Evolutionary conservation across 1,140 invertebrate genomes (phyloP), one percentile per base, ranked within the genome.

Genomic region (Battus philenor): DNA sequence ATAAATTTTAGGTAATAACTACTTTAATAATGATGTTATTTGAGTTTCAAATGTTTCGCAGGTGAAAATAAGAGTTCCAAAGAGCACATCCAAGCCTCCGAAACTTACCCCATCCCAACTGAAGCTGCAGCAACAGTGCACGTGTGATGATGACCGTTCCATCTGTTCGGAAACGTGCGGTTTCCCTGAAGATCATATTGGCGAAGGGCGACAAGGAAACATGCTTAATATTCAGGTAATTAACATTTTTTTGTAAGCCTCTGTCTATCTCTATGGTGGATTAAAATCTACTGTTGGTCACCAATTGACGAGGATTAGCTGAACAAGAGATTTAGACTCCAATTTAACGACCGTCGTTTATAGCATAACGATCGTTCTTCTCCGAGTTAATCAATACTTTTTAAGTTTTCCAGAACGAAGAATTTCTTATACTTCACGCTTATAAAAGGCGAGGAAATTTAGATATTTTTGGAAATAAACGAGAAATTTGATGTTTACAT

Each of bases 51-150:
- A 5, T 47, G 9, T 51, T 7, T 41, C 56, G 1, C 33, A 83
- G 79, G 69, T 83, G 1, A 84, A 84, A 54, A 84, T 84, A 41
- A 59, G 78, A 17, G 74, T 84, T 5, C 80, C 80, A 1, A 84
- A 84, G 36, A 80, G 74, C 34, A 82, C 74, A 0, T 65, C 57
- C 0, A 84, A 84, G 17, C 70, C 76, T 0, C 68, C 70, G 1
- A 80, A 75, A 38, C 48, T 84, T 34, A 73, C 74, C 2, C 62
- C 78, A 1, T 80, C 80, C 0, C 80, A 84, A 20, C 6, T 76
- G 16, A 79, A 76, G 41, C 45, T 82, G 7, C 70, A 79, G 22
- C 72, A 74, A 34, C 65, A 67, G 11, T 84, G 80, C 22, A 80
- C 80, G 0, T 84, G 80, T 41, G 76, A 79, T 6, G 77, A 81